Base-by-base conservation (phyloP, 2,113 vertebrate species). In the Aix galericulata region DNA sequence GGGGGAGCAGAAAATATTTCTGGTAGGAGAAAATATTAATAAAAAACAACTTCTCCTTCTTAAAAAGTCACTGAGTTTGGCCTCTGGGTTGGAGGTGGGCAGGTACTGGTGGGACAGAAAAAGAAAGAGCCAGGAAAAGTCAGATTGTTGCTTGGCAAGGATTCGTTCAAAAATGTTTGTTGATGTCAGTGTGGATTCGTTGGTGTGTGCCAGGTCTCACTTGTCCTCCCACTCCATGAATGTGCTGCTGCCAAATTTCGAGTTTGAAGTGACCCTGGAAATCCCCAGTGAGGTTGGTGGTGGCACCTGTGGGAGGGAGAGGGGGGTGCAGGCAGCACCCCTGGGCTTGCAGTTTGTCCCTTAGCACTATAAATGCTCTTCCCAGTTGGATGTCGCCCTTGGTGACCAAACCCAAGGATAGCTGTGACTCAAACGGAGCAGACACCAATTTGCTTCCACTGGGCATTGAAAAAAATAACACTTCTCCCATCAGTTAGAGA, bases 261-360 rank as follows among this genome's bases (percentile, higher is more conserved):
- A 13, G 34, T 48, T 25, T 63, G 9, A 56, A 8, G 29, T 38
- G 59, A 56, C 8, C 26, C 40, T 87, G 55, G 42, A 69, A 86
- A 32, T 40, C 11, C 50, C 34, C 17, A 3, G 3, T 0, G 2
- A 67, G 76, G 34, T 13, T 36, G 42, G 34, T 56, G 52, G 66
- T 63, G 78, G 56, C 34, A 44, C 8, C 20, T 22, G 42, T 34
- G 55, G 29, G 29, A 66, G 9, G 13, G 25, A 7, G 42, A 44
- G n/a, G 15, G 4, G 20, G 34, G 8, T 68, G 48, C 53, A 13
- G 27, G 21, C 40, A 22, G 29, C 1, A 1, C 0, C 0, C 27
- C 36, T 6, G 1, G 1, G 3, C 16, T 68, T 50, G 16, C 50
- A 23, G 44, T 2, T 10, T 3, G 14, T 62, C 22, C 38, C 17